Evolutionary conservation across 1,140 invertebrate genomes (phyloP), one percentile per base, ranked within the genome.

Genomic region (Bombus sylvicola): DNA sequence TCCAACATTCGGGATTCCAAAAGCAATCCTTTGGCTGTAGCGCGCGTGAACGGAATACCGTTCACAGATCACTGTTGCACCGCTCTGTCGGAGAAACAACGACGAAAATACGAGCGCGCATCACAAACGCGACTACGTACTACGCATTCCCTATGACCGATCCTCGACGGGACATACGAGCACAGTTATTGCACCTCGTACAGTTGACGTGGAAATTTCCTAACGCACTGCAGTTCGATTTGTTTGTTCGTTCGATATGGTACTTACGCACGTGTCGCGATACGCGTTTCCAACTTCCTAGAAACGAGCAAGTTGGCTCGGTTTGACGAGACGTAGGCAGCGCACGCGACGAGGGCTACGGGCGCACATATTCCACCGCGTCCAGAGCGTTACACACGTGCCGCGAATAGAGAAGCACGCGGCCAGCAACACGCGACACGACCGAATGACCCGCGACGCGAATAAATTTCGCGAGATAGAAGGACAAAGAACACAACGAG

Each of bases 41-140:
- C 25, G 31, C 53, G 37, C 73, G 73, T 69, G 81, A 64, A 82
- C 81, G 53, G 71, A 77, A 83, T 83, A 83, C 59, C 34, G 39
- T 83, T 68, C 41, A 22, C 57, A 53, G 47, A 25, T 41, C 39
- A 62, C 73, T 22, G 15, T n/a, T 47, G 39, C 34, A 41, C 8
- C 43, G 62, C 41, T 68, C 31, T 64, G 15, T 62, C 75, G 41
- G 31, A 68, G 37, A 41, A 12, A 66, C 39, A 25, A n/a, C 77
- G 59, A 13, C 39, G 31, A 79, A 25, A 37, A 31, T 59, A 12
- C 76, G 31, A 68, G 41, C 41, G 66, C 41, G 78, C 72, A 72
- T 41, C 68, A 43, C 68, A 66, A 72, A 31, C 79, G 34, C 18
- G 34, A 43, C 34, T 39, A 34, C 57, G 37, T n/a, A 53, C 47